A percentile compares a stretch with the other conserved stretches of the same genome.
phyloP scores from a whole-genome alignment of 2,113 vertebrate species.

The Podocnemis expansa region DNA sequence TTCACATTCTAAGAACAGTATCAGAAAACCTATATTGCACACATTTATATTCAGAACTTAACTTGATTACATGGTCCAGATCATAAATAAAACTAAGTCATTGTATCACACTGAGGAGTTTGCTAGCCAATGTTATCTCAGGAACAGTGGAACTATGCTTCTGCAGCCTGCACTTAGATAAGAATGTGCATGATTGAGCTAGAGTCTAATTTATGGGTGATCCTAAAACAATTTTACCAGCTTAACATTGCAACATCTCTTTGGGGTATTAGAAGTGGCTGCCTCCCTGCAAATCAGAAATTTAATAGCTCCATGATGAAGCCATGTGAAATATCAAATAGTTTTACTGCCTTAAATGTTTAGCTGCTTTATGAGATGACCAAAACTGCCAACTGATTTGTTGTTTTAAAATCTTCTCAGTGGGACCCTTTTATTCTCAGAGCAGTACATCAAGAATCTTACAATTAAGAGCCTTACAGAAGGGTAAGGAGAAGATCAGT shows the following conservation, averaged over 20 bases:
- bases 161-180: constrained; percentile 16
- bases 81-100: neutral
- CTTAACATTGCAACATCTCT: constrained; percentile 53
- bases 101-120: neutral
- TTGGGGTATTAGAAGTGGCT: constrained; percentile 53
- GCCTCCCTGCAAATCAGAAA: constrained; percentile 63
- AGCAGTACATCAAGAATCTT: constrained; percentile 17
- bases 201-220: constrained; percentile 44
- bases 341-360: constrained; percentile 32
- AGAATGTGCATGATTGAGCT: constrained; percentile 39
- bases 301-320: constrained; percentile 64
- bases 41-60: neutral
- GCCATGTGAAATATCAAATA: constrained; percentile 64
- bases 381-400: constrained; percentile 59
- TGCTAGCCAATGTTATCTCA: constrained; percentile 20
- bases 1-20: neutral
- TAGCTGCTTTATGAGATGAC: constrained; percentile 65
- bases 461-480: constrained; percentile 44
- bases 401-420: constrained; percentile 61
- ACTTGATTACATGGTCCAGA: constrained; percentile 4
- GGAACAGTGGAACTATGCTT: constrained; percentile 12
- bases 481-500: neutral
- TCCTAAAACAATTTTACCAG: constrained; percentile 68
- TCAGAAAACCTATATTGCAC: neutral
- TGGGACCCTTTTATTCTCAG: constrained; percentile 29